Base-by-base conservation (phyloP, 92 coral and sea anemone genomes). In the Hydrozoanthus gracilis region DNA sequence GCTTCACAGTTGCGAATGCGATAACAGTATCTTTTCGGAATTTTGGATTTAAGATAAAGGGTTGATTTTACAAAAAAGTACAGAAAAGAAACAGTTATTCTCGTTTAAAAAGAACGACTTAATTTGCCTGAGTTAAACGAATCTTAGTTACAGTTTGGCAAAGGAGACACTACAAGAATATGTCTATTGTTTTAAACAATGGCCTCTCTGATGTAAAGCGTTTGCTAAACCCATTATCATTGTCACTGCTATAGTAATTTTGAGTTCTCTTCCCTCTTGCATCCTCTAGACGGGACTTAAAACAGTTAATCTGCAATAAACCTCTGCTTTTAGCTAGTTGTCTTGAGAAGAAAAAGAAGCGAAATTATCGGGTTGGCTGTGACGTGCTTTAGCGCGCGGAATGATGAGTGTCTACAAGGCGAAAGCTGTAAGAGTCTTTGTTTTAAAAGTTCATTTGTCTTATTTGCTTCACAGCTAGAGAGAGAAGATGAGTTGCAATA, bases 401-500 rank as follows among this genome's bases (percentile, higher is more conserved):
- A 48, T 17, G 58, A 50, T 17, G 4, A 44, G 7, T 64, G 60
- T 48, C 20, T 80, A 73, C 8, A 55, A 6, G 72, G 58, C 39
- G 11, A 51, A 17, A 48, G 16, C 69, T 48, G 8, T 13, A 14
- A 65, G 14, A 12, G 1, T 80, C 7, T 16, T 4, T 17, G 60
- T 49, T 46, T 65, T 20, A 49, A 68, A 5, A 68, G 73, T 13
- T 65, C 62, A 27, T 76, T 18, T 76, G 45, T 66, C 64, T 48
- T 45, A 27, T 46, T 64, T 58, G 50, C 51, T 68, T 49, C 55
- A 80, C 51, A 75, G 51, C 17, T 80, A 64, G 18, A 66, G 48
- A 11, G 62, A 67, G 13, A 17, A 46, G 85, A 67, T 62, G 18
- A 9, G 73, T 15, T 80, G 46, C 85, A 13, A 7, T 39, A 58